Percentiles rank a stretch among this genome's conserved stretches.
phyloP scores from a whole-genome alignment of 2,797 vertebrate species.

The Rhyacichthys aspro region DNA sequence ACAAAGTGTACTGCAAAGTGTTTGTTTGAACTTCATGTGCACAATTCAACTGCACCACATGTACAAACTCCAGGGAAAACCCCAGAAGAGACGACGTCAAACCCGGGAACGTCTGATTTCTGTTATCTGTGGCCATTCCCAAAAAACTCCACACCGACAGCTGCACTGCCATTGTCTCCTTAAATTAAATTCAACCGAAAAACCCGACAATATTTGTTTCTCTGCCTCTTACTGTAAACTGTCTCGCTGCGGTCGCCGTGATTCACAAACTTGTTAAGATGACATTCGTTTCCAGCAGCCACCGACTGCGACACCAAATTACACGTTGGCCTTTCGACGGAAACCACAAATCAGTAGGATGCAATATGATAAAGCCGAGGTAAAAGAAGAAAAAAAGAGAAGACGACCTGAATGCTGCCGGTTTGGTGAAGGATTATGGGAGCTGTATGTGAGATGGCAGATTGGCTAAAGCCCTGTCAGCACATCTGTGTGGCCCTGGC shows the following conservation, averaged over 20 bases:
- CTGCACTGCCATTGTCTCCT: constrained; percentile 6
- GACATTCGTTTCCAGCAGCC: constrained; percentile 54
- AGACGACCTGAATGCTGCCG: constrained; percentile 17
- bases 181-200: neutral
- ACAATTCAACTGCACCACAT: constrained; percentile 3
- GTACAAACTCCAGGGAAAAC: constrained; percentile 36
- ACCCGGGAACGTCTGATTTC: constrained; percentile 20
- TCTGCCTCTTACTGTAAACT: constrained; percentile 53
- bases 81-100: constrained; percentile 13
- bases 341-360: constrained; percentile 48
- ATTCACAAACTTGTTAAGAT: constrained; percentile 56
- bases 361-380: constrained; percentile 19
- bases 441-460: constrained; percentile 57
- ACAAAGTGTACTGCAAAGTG: too few species aligned
- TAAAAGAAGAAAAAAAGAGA: constrained; percentile 15
- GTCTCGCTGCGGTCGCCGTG: constrained; percentile 50
- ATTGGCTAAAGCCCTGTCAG: constrained; percentile 62
- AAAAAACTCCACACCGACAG: constrained; percentile 22
- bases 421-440: constrained; percentile 37
- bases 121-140: constrained; percentile 22
- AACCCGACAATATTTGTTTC: constrained; percentile 18
- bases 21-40: too few species aligned
- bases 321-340: constrained; percentile 20
- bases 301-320: constrained; percentile 47
- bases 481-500: constrained; percentile 74